phyloP scores from a whole-genome alignment of 2,888 invertebrate genomes.

The Argyra leucocephala region DNA sequence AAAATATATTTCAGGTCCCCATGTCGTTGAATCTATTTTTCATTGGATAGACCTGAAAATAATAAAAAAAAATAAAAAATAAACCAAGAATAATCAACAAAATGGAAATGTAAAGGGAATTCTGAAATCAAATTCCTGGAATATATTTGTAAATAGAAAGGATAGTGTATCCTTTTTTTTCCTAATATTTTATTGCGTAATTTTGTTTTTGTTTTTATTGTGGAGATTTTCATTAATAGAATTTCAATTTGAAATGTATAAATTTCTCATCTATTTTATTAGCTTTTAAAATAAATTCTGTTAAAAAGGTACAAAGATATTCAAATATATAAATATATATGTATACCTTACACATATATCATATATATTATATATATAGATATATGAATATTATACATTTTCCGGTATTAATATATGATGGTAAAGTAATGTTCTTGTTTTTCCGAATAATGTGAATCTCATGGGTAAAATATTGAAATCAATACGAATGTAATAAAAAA shows the following conservation, averaged over 20 bases:
- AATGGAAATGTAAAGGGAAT: neutral
- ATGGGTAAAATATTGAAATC: neutral
- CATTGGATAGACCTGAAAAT: neutral
- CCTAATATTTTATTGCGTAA: neutral
- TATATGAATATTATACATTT: too few relatives aligned
- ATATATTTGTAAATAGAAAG: neutral
- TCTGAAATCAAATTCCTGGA: neutral
- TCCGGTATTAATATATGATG: too few relatives aligned
- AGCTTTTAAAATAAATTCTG: neutral
- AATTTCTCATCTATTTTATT: neutral
- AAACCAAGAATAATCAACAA: neutral
- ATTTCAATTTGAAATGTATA: slow-evolving; percentile 6
- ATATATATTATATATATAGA: too few relatives aligned
- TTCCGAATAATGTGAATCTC: neutral
- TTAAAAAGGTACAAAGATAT: neutral
- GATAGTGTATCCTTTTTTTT: neutral
- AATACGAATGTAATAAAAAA: neutral
- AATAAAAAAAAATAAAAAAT: neutral
- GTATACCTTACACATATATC: too few relatives aligned
- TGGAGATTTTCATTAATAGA: neutral
- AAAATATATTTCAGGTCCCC: neutral
- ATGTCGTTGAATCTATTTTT: neutral
- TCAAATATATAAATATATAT: neutral
- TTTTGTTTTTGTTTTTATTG: neutral
- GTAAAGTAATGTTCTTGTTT: neutral